phyloP scores from a whole-genome alignment of 2,113 vertebrate genomes.

The Pluvialis apricaria region DNA sequence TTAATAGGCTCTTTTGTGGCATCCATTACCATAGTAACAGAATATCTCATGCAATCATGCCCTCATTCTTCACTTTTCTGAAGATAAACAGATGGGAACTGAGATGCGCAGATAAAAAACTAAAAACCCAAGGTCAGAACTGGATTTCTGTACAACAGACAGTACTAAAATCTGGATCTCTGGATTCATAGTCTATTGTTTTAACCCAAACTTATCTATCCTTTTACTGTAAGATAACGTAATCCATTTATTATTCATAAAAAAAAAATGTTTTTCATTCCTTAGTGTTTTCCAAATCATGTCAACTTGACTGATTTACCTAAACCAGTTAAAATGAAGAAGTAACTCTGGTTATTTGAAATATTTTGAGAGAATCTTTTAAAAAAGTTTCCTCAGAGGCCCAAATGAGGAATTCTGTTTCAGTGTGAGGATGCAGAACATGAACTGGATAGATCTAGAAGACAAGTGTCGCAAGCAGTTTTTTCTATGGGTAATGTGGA shows the following conservation, averaged over 20 bases:
- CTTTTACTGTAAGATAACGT: background rate
- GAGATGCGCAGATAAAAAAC: background rate
- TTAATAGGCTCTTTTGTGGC: background rate
- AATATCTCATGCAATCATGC: background rate
- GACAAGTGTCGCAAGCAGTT: background rate
- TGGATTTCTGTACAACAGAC: background rate
- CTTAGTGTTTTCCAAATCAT: background rate
- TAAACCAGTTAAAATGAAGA: background rate
- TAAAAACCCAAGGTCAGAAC: background rate
- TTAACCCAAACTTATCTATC: background rate
- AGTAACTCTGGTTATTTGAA: background rate
- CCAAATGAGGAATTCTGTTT: background rate
- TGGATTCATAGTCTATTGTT: background rate
- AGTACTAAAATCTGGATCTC: background rate
- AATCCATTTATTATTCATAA: background rate
- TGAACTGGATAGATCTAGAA: background rate
- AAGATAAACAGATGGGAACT: background rate
- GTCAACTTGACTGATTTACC: background rate
- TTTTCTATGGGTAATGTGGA: background rate
- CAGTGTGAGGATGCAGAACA: background rate
- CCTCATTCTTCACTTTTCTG: background rate
- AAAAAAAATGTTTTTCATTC: background rate
- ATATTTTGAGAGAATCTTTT: background rate
- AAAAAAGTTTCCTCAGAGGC: background rate
- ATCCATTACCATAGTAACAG: constrained; percentile 17